Evolutionary conservation across 2,888 invertebrate genomes (phyloP).

Genomic region (Pristionchus maxplancki): DNA sequence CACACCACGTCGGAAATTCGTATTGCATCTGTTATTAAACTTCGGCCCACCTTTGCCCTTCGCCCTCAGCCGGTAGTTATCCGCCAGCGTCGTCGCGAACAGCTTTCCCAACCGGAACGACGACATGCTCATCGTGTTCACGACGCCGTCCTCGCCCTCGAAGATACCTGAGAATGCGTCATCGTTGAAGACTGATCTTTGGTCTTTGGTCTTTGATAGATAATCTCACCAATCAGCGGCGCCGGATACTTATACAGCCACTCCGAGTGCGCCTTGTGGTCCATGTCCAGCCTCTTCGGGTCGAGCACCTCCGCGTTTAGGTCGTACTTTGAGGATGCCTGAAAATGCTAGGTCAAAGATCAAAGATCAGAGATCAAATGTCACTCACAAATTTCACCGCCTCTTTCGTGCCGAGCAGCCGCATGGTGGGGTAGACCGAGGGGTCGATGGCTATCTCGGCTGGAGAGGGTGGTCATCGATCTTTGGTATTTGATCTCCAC

Average conservation of each 20-base stretch:
- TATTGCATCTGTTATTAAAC: too few species aligned
- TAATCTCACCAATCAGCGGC: not conserved
- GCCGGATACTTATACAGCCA: slow-evolving; percentile 30
- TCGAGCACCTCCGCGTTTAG: slow-evolving; percentile 1
- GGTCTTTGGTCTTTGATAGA: not conserved
- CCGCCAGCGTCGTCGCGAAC: slow-evolving; percentile 32
- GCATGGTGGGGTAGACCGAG: not conserved
- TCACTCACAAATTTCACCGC: not conserved
- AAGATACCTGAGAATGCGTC: slow-evolving; percentile 33
- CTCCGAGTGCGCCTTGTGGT: not conserved
- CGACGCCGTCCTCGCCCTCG: not conserved
- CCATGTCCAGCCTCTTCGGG: not conserved
- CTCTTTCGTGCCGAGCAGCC: not conserved
- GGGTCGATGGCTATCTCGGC: not conserved
- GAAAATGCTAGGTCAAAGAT: too few species aligned
- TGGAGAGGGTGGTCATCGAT: not conserved
- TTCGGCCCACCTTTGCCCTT: not conserved
- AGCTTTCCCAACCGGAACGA: not conserved
- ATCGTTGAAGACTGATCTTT: not conserved
- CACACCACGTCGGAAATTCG: too few species aligned
- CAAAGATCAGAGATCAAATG: too few species aligned
- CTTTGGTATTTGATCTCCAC: not conserved
- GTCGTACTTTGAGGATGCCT: not conserved
- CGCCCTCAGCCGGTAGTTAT: slow-evolving; percentile 22
- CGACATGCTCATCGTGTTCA: slow-evolving; percentile 37